Base-by-base conservation (phyloP, 1,140 invertebrate genomes). In the Mercenaria mercenaria region DNA sequence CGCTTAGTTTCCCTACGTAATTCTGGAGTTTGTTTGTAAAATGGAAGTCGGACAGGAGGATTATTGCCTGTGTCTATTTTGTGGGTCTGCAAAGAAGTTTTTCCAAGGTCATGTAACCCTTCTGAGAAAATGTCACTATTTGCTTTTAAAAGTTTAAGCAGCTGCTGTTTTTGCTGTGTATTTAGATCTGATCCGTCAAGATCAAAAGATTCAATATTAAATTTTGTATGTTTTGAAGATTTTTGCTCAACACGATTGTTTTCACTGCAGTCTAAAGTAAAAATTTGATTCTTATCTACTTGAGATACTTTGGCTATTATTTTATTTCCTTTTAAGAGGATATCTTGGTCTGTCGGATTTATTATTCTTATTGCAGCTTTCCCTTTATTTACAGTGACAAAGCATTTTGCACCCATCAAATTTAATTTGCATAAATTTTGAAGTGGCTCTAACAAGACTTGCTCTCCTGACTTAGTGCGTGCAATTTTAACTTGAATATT, bases 1-100 rank as follows among this genome's bases (percentile, higher is more conserved):
- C 39, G 86, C 47, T 91, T 69, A 52, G 61, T 87, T 83, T 90
- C 41, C 20, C 29, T 29, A 52, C 59, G 10, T 29, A 69, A 26
- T 47, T 43, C 23, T 13, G 81, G 81, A 47, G 10, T 83, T 50
- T 83, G 81, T 83, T 69, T 83, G 37, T 64, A 89, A 59, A 61
- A 76, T 6, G 77, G 39, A 15, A 3, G 1, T 56, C 64, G 50
- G 1, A 79, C 74, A 29, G 85, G 74, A 1, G 1, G 15, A 50
- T 72, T 43, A 80, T 80, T 37, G 0, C 85, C 72, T 50, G 85
- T 88, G 4, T 88, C 85, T 61, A 88, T 47, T 29, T 23, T 34
- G 47, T 79, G 85, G 23, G 52, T 69, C 2, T 23, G n/a, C 23
- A 61, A n/a, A 41, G 79, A 1, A 15, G 74, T 69, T 67, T 43